phyloP scores from a whole-genome alignment of 2,888 invertebrate genomes.

The Melinaea marsaeus region DNA sequence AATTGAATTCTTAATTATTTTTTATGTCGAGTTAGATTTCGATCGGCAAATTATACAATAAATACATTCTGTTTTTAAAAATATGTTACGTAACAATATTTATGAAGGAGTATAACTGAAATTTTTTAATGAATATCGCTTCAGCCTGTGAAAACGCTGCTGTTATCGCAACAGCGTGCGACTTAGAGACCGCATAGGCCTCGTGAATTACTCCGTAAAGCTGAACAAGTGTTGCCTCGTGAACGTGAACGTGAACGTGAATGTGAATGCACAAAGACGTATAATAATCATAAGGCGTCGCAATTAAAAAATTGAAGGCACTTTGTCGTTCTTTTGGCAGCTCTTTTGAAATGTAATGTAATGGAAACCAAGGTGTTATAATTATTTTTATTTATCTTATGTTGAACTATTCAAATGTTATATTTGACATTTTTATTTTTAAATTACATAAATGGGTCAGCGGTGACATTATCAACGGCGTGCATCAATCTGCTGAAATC shows the following conservation, averaged over 20 bases:
- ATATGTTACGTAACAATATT: too few relatives aligned
- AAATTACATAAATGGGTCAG: too few relatives aligned
- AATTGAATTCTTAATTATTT: too few relatives aligned
- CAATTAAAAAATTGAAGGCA: slow-evolving; percentile 78
- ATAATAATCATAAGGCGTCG: slow-evolving; percentile 72
- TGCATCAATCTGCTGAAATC: too few relatives aligned
- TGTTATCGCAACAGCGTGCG: slow-evolving; percentile 23
- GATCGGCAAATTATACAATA: too few relatives aligned
- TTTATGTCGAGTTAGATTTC: too few relatives aligned
- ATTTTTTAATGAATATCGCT: not conserved
- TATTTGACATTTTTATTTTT: not conserved
- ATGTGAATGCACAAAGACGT: slow-evolving; percentile 71
- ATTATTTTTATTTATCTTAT: slow-evolving; percentile 20
- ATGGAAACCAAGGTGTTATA: slow-evolving; percentile 28
- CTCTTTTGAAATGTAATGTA: slow-evolving; percentile 47
- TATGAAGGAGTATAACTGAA: too few relatives aligned
- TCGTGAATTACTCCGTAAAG: slow-evolving; percentile 54
- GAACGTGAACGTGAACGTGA: slow-evolving; percentile 41
- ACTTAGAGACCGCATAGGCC: slow-evolving; percentile 34
- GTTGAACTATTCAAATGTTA: not conserved
- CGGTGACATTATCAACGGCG: too few relatives aligned
- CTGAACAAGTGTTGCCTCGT: slow-evolving; percentile 59
- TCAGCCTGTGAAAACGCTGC: not conserved
- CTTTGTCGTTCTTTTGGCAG: slow-evolving; percentile 62
- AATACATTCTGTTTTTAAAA: too few relatives aligned